Percentiles rank a stretch among this genome's conserved stretches.
Conservation (phyloP, 2,888 invertebrate genomes). For the Monopis laevigella region DNA sequence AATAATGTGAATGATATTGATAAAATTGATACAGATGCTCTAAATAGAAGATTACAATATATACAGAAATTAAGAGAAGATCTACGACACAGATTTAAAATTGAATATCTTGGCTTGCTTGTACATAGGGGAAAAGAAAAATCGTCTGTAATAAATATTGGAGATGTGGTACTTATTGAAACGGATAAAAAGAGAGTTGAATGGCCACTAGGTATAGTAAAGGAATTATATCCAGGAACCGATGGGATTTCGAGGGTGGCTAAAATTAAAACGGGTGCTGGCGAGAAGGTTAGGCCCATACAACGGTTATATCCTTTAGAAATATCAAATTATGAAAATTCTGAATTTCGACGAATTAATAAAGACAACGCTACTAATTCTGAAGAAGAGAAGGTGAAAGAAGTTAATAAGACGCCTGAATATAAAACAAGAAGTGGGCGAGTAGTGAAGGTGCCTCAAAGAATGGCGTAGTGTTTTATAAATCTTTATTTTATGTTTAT, state of each 20-base stretch:
- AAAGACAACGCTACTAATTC: too few species aligned
- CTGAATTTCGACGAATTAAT: too few species aligned
- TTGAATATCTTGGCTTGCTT: conserved; percentile 9
- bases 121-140: not conserved
- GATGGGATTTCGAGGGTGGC: conserved; percentile 10
- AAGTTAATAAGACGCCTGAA: too few species aligned
- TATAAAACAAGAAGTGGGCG: too few species aligned
- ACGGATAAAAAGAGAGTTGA: not conserved
- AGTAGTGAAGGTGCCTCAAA: too few species aligned
- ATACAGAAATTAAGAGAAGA: conserved; percentile 1
- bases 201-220: conserved; percentile 7
- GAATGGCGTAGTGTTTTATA: too few species aligned
- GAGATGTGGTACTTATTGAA: conserved; percentile 12
- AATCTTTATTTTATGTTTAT: too few species aligned
- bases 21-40: not conserved
- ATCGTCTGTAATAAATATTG: not conserved
- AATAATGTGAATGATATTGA: conserved; percentile 15
- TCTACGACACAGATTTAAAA: conserved; percentile 17
- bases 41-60: not conserved
- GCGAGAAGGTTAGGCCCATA: too few species aligned
- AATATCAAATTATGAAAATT: too few species aligned
- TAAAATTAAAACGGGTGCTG: too few species aligned
- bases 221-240: conserved; percentile 4
- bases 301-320: too few species aligned
- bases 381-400: too few species aligned